phyloP scores from a whole-genome alignment of 2,888 invertebrate species.

The Ophioninae sp. region DNA sequence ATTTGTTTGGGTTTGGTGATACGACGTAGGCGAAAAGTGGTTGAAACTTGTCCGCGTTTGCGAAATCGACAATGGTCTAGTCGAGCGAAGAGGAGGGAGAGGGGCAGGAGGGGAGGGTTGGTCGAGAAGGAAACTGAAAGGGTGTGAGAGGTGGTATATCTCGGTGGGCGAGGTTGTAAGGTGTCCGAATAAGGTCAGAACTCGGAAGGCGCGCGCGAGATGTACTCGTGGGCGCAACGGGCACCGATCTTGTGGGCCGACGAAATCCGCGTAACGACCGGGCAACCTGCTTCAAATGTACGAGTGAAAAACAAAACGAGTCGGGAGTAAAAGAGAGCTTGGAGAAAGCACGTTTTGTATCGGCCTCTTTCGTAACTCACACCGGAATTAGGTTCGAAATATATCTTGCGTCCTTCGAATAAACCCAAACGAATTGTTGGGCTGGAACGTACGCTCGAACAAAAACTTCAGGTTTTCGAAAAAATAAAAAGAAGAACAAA shows the following conservation, averaged over 20 bases:
- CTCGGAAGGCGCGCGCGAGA: constrained; percentile 70
- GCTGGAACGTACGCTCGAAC: too few relatives aligned
- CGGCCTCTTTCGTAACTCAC: too few relatives aligned
- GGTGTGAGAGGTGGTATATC: constrained; percentile 64
- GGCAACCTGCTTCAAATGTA: constrained; percentile 64
- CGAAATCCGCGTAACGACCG: constrained; percentile 49
- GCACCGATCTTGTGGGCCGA: constrained; percentile 64
- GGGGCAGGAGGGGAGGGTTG: constrained; percentile 14
- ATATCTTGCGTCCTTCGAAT: too few relatives aligned
- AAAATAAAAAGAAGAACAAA: too few relatives aligned
- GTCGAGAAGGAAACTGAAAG: constrained; percentile 37
- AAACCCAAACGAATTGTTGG: too few relatives aligned
- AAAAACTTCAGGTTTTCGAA: too few relatives aligned
- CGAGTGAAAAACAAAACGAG: constrained; percentile 48
- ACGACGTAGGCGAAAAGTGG: neutral
- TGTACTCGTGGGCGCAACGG: constrained; percentile 65
- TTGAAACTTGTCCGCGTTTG: constrained; percentile 63
- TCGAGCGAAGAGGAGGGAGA: neutral
- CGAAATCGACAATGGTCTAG: constrained; percentile 56
- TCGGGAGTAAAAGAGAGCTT: constrained; percentile 19
- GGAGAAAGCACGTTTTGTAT: neutral
- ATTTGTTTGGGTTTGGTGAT: neutral
- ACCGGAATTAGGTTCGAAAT: too few relatives aligned
- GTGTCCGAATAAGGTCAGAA: constrained; percentile 80
- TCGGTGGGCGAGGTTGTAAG: constrained; percentile 76